Evolutionary conservation across 2,113 vertebrate species (phyloP).

Genomic region (Glaucidium brasilianum): DNA sequence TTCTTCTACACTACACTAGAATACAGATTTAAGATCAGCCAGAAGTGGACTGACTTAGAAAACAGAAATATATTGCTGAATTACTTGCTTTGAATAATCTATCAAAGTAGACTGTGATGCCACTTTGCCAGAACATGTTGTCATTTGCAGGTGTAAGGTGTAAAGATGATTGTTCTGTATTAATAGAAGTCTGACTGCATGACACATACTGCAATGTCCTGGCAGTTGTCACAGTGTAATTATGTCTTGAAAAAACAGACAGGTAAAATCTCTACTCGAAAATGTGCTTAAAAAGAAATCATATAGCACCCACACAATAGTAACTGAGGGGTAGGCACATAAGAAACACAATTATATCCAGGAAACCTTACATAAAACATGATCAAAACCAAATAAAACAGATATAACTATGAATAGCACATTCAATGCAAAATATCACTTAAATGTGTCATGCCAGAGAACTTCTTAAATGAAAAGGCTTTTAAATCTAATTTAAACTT

Average conservation of each 20-base stretch:
- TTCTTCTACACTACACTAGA: not conserved
- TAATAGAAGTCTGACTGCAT: not conserved
- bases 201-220: not conserved
- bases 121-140: not conserved
- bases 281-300: not conserved
- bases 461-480: not conserved
- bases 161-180: not conserved
- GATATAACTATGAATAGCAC: not conserved
- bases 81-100: not conserved
- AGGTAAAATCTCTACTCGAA: not conserved
- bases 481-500: not conserved
- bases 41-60: not conserved
- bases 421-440: not conserved
- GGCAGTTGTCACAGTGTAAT: not conserved
- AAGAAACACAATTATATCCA: not conserved
- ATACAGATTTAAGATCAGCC: not conserved
- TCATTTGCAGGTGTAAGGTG: not conserved
- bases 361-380: not conserved
- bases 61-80: not conserved
- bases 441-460: not conserved
- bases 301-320: not conserved
- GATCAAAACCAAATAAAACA: not conserved
- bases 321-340: not conserved
- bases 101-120: not conserved
- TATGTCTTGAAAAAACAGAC: not conserved